A percentile compares a stretch with the other conserved stretches of the same genome.
Conservation (phyloP, 2,797 vertebrate species). For the Aplochiton taeniatus region DNA sequence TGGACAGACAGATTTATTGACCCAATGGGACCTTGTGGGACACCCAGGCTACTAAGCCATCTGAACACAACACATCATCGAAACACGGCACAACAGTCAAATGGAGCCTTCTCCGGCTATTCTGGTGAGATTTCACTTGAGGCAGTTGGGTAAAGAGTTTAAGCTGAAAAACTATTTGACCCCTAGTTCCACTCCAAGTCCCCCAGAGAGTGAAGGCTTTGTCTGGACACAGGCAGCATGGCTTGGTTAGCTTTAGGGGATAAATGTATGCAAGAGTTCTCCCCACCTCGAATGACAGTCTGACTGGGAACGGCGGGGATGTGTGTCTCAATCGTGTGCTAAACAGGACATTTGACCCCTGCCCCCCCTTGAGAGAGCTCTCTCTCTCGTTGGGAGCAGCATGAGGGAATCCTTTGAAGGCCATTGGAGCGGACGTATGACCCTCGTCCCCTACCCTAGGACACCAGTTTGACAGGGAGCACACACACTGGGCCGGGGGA, state of each 20-base stretch:
- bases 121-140: too few relatives aligned
- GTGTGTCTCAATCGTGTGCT: constrained; percentile 32
- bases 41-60: background rate
- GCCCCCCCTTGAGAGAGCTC: constrained; percentile 35
- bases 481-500: constrained; percentile 32
- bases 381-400: constrained; percentile 56
- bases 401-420: constrained; percentile 49
- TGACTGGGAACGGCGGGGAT: constrained; percentile 23
- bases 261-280: background rate
- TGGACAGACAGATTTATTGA: constrained; percentile 18
- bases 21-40: background rate
- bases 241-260: background rate
- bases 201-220: too few relatives aligned
- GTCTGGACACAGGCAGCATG: background rate
- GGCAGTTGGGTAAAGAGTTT: background rate
- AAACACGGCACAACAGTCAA: too few relatives aligned
- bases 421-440: too few relatives aligned
- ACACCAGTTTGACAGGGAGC: constrained; percentile 46
- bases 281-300: background rate
- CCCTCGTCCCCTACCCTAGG: constrained; percentile 41
- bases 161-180: background rate
- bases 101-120: background rate
- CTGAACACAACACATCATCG: constrained; percentile 10
- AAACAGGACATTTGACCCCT: constrained; percentile 51
- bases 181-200: background rate